Percentiles rank a stretch among this genome's conserved stretches.
Evolutionary conservation across 2,113 vertebrate genomes (phyloP).

Genomic region (Odobenus rosmarus): DNA sequence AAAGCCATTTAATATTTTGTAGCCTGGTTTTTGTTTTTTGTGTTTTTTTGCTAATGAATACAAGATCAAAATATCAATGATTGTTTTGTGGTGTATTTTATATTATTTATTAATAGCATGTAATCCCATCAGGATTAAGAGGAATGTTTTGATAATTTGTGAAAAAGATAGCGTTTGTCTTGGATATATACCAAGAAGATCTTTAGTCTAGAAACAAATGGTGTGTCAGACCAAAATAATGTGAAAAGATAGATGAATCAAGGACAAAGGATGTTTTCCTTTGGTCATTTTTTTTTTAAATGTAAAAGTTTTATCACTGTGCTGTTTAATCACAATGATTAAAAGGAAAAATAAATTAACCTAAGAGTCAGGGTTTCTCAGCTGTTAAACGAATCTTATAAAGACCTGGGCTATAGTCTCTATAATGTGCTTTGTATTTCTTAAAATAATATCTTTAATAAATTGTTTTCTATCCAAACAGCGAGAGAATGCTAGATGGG

Average conservation of each 20-base stretch:
- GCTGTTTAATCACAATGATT: conserved; percentile 6
- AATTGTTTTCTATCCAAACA: conserved; percentile 81
- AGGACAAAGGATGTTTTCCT: conserved; percentile 51
- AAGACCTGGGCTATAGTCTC: conserved; percentile 29
- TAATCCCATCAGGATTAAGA: conserved; percentile 38
- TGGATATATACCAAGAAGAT: conserved; percentile 17
- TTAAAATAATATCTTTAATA: conserved; percentile 69
- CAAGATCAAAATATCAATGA: not conserved
- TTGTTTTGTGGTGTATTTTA: not conserved
- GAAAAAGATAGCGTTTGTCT: conserved; percentile 3
- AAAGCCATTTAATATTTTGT: conserved; percentile 52
- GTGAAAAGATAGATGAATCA: conserved; percentile 38
- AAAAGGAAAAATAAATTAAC: conserved; percentile 43
- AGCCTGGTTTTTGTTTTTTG: not conserved
- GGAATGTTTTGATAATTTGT: conserved; percentile 39
- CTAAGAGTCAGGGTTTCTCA: not conserved
- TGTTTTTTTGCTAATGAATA: conserved; percentile 23
- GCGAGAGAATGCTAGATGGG: conserved; percentile 71
- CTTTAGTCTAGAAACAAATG: conserved; percentile 66
- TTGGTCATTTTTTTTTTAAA: conserved; percentile 56
- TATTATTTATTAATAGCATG: conserved; percentile 17
- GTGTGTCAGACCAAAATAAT: conserved; percentile 54
- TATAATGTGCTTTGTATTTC: conserved; percentile 63
- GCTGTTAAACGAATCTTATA: not conserved
- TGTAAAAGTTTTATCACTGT: not conserved